Evolutionary conservation across 2,888 invertebrate species (phyloP).

Genomic region (Drosophila meridiana): DNA sequence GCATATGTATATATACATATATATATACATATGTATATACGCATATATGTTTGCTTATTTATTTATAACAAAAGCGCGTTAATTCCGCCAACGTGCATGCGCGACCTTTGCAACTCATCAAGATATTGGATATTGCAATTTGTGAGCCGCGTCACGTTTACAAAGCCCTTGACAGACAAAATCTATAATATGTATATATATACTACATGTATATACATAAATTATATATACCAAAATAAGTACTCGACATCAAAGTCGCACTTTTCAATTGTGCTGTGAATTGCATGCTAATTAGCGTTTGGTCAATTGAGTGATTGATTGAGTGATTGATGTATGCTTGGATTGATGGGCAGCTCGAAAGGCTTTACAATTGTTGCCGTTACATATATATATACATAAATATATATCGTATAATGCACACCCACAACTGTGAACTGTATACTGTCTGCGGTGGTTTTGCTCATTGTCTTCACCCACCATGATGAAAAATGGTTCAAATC

Average conservation of each 20-base stretch:
- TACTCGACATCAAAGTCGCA: slow-evolving; percentile 59
- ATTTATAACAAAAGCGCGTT: slow-evolving; percentile 55
- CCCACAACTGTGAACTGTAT: slow-evolving; percentile 44
- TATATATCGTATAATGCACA: slow-evolving; percentile 42
- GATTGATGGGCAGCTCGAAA: slow-evolving; percentile 45
- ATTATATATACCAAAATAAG: slow-evolving; percentile 17
- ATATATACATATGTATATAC: slow-evolving; percentile 10
- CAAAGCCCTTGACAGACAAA: slow-evolving; percentile 48
- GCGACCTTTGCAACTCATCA: slow-evolving; percentile 69
- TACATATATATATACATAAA: slow-evolving; percentile 37
- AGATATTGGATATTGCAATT: slow-evolving; percentile 46
- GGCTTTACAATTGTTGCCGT: slow-evolving; percentile 54
- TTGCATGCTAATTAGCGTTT: slow-evolving; percentile 73
- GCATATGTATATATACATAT: background rate
- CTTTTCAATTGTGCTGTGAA: slow-evolving; percentile 67
- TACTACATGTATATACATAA: background rate
- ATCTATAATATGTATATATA: background rate
- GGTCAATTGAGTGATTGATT: slow-evolving; percentile 55
- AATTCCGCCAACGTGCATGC: slow-evolving; percentile 35
- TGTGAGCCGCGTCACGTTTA: slow-evolving; percentile 54
- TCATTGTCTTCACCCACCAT: slow-evolving; percentile 31
- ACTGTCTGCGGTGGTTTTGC: slow-evolving; percentile 7
- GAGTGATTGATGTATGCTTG: slow-evolving; percentile 45
- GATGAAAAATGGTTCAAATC: slow-evolving; percentile 33
- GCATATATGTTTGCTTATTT: background rate